Evolutionary conservation across 2,888 invertebrate genomes (phyloP), one percentile per base, ranked within the genome.

Genomic region (Cabera pusaria): DNA sequence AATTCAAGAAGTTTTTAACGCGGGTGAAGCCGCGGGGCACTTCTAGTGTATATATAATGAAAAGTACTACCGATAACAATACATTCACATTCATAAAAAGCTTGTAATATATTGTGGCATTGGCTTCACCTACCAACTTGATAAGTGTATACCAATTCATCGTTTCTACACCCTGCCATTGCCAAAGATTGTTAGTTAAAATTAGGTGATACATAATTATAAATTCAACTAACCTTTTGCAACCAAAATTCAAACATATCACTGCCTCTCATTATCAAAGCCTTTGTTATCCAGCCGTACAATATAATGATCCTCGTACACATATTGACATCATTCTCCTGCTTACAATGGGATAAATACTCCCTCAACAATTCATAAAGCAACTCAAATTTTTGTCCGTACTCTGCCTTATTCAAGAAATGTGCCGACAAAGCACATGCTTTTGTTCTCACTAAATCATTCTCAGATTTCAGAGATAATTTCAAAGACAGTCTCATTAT

Each of bases 381-480:
- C 4, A 73, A 24, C 49, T 87, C 81, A 64, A 87, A 86, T 17
- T 65, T 72, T 39, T 72, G 66, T 0, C 83, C 84, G 29, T 61
- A 66, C 12, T 85, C 84, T 0, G 72, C 78, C 69, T 93, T 93
- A 59, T 93, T 93, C 23, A 93, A 56, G 35, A 93, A 71, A 70
- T 91, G 91, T 0, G 91, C 90, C 34, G 91, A 60, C 32, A 92
- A 64, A 45, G 84, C 76, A 56, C 87, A 89, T 0, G 90, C 83
- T 44, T 84, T 83, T 5, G 63, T 64, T 43, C 82, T 81, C 2
- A 85, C 56, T 9, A 65, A 41, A 2, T 67, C 65, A 44, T 70
- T 64, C 0, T 72, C 61, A 54, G 75, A 76, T 0, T 71, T 56
- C 20, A 90, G 54, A 19, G 87, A 72, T 5, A 88, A 27, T 10